phyloP scores from a whole-genome alignment of 2,888 invertebrate species.

The Nomada goodeniana region DNA sequence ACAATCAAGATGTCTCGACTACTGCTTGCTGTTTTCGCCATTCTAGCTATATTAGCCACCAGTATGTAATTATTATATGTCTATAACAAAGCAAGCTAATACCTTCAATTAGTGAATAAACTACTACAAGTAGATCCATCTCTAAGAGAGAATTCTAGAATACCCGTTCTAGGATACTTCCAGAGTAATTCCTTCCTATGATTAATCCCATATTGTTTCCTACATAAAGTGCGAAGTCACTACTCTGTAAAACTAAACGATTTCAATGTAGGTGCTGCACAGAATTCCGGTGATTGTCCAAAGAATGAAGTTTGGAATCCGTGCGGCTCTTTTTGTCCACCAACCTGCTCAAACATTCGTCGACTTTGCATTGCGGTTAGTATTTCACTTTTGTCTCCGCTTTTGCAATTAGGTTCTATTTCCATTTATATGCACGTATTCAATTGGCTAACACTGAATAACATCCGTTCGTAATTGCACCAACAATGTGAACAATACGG shows the following conservation, averaged over 20 bases:
- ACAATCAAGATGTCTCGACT: background rate
- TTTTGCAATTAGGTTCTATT: no score
- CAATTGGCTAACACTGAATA: no score
- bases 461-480: no score
- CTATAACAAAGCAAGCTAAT: background rate
- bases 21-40: background rate
- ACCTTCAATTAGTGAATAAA: background rate
- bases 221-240: background rate
- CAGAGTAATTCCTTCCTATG: no score
- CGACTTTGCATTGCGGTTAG: background rate
- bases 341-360: background rate
- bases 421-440: no score
- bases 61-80: background rate
- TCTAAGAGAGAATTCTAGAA: no score
- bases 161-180: no score
- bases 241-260: background rate
- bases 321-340: background rate
- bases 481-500: no score
- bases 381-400: background rate
- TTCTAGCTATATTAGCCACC: background rate
- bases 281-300: background rate
- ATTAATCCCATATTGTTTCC: background rate
- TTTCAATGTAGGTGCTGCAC: background rate
- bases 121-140: background rate
- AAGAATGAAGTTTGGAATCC: background rate